Evolutionary conservation across 2,113 vertebrate species (phyloP).

Genomic region (Apodemus speciosus): DNA sequence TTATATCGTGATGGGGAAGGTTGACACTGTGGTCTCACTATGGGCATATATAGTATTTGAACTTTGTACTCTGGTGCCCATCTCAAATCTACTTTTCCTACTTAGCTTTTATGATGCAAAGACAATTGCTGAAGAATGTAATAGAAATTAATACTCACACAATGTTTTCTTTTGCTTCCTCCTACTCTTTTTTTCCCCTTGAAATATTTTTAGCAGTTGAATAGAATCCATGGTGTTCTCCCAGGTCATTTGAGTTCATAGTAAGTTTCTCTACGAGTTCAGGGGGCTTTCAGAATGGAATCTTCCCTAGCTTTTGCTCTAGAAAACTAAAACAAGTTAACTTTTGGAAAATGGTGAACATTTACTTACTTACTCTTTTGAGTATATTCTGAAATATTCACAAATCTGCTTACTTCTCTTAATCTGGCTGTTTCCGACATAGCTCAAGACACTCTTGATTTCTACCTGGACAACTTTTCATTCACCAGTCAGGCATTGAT

Average conservation of each 20-base stretch:
- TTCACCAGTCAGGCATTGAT: not conserved
- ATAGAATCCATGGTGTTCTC: not conserved
- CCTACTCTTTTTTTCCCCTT: not conserved
- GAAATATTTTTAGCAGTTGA: not conserved
- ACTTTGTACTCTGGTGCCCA: not conserved
- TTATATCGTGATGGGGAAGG: constrained; percentile 9
- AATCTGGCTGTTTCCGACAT: not conserved
- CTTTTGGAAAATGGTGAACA: constrained; percentile 11
- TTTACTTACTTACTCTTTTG: not conserved
- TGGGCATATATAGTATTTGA: constrained; percentile 7
- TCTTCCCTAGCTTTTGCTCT: not conserved
- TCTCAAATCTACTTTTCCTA: constrained; percentile 30
- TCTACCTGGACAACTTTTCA: not conserved
- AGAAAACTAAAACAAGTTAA: constrained; percentile 29
- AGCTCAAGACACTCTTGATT: not conserved
- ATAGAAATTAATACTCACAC: not conserved
- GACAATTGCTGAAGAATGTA: not conserved
- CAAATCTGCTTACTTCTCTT: not conserved
- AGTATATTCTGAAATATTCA: constrained; percentile 34
- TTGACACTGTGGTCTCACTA: constrained; percentile 6
- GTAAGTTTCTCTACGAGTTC: constrained; percentile 11
- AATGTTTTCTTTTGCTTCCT: not conserved
- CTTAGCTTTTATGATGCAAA: constrained; percentile 30
- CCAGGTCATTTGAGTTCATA: not conserved
- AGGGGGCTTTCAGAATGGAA: constrained; percentile 32